Evolutionary conservation across 2,797 vertebrate genomes (phyloP).

Genomic region (Ataeniobius toweri): DNA sequence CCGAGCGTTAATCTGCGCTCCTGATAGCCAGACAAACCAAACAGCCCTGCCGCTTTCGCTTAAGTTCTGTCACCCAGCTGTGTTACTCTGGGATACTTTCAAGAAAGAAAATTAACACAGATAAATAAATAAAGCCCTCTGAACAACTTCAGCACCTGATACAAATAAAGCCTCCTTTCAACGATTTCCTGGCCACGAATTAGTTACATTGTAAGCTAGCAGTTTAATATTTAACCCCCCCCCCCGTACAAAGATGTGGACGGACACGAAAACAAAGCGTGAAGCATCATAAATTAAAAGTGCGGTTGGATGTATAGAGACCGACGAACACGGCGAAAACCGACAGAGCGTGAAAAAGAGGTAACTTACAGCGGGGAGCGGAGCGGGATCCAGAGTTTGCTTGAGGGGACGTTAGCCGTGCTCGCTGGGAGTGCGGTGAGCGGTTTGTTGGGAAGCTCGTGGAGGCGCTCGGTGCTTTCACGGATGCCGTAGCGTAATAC

Average conservation of each 20-base stretch:
- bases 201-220: slow-evolving; percentile 20
- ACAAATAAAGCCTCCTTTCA: background rate
- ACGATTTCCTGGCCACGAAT: background rate
- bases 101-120: background rate
- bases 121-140: background rate
- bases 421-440: background rate
- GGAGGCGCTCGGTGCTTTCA: slow-evolving; percentile 51
- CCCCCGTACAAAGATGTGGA: background rate
- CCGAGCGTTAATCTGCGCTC: background rate
- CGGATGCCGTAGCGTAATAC: slow-evolving; percentile 67
- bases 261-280: slow-evolving; percentile 13
- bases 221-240: slow-evolving; percentile 31
- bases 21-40: background rate
- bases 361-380: slow-evolving; percentile 49
- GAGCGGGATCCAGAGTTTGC: slow-evolving; percentile 30
- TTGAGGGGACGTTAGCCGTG: background rate
- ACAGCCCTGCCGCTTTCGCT: background rate
- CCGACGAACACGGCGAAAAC: background rate
- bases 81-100: background rate
- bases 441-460: slow-evolving; percentile 33
- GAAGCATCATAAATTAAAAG: slow-evolving; percentile 21
- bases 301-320: background rate
- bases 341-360: background rate
- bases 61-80: slow-evolving; percentile 18
- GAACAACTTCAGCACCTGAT: background rate